Conservation (phyloP, 2,797 vertebrate species). For the Threskiornis aethiopicus region DNA sequence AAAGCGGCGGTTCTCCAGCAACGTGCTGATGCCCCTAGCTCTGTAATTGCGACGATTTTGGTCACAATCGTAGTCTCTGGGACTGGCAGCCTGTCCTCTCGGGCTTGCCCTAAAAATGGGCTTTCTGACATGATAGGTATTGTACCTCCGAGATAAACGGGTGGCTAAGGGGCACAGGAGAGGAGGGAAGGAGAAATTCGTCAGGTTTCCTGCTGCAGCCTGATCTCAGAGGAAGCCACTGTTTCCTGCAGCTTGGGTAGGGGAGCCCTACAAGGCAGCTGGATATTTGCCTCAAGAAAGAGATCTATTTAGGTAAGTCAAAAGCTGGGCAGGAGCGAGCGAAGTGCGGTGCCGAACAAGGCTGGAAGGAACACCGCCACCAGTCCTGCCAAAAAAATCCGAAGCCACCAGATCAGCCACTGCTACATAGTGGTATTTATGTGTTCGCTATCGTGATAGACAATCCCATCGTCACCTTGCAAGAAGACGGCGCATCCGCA, state of each 20-base stretch:
- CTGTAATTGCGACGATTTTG: background rate
- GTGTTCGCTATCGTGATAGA: rapidly evolving
- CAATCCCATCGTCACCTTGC: background rate
- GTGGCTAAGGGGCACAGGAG: background rate
- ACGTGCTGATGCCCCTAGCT: background rate
- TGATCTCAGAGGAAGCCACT: conserved; percentile 23
- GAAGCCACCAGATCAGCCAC: background rate
- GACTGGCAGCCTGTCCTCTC: background rate
- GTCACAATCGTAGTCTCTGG: background rate
- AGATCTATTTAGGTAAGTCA: background rate
- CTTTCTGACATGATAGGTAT: background rate
- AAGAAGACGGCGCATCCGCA: background rate
- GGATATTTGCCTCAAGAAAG: background rate
- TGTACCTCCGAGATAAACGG: background rate
- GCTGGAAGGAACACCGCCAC: background rate
- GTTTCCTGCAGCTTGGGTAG: conserved; percentile 26
- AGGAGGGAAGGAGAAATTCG: background rate
- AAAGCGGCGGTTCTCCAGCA: background rate
- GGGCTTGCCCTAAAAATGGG: background rate
- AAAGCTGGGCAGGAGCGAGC: background rate
- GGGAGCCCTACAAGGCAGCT: background rate
- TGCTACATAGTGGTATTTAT: rapidly evolving
- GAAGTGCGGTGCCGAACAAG: background rate
- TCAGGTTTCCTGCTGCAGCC: conserved; percentile 18
- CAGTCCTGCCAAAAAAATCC: background rate